Evolutionary conservation across 2,797 vertebrate species (phyloP).

Genomic region (Anguilla anguilla): DNA sequence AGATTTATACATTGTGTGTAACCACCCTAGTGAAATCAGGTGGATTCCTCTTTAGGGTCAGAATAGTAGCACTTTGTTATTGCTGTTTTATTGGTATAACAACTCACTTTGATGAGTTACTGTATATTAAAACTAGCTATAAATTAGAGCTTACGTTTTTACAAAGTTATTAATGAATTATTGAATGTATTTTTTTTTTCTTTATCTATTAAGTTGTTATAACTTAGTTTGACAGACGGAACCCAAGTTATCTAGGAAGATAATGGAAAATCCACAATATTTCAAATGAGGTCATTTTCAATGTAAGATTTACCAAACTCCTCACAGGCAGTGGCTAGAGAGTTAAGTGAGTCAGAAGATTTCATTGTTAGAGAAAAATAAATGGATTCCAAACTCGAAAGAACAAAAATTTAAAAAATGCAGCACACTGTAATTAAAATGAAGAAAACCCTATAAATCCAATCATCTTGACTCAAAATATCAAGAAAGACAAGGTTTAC

Average conservation of each 20-base stretch:
- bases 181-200: background rate
- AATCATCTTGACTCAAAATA: background rate
- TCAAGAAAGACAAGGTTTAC: background rate
- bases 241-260: background rate
- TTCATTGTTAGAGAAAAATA: background rate
- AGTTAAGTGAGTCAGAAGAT: background rate
- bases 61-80: constrained; percentile 16
- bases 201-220: background rate
- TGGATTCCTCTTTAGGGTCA: constrained; percentile 6
- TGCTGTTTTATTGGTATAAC: constrained; percentile 26
- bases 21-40: constrained; percentile 19
- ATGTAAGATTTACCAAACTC: background rate
- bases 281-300: background rate
- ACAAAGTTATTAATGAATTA: constrained; percentile 32
- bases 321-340: background rate
- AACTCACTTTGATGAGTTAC: constrained; percentile 6
- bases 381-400: background rate
- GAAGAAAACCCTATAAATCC: background rate
- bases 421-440: background rate
- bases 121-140: constrained; percentile 15
- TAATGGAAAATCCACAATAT: background rate
- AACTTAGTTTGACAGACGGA: background rate
- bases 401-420: background rate
- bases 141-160: constrained; percentile 5
- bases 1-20: constrained; percentile 18